Evolutionary conservation across 2,113 vertebrate genomes (phyloP), one percentile per base, ranked within the genome.

Genomic region (Etheostoma cragini): DNA sequence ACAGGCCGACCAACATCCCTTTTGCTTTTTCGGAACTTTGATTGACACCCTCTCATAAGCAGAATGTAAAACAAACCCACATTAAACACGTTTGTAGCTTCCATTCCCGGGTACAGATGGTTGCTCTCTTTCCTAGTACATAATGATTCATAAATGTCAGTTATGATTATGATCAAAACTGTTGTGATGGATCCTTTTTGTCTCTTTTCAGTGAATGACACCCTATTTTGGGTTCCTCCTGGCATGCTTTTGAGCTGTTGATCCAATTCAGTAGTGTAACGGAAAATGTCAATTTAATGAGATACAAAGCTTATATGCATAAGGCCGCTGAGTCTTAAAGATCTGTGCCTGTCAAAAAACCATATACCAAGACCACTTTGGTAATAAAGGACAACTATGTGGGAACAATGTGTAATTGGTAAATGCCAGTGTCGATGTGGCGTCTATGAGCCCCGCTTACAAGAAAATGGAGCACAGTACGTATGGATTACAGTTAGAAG

Each of bases 61-160:
- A 2, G 42, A 63, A 57, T 81, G 85, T 58, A 69, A 78, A 89
- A 82, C 0, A 16, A 81, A 38, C 13, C 22, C 22, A 14, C 53
- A 70, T 75, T 65, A 74, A 91, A 78, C 8, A 3, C 65, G 85
- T 84, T 76, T 79, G 70, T 63, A 42, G 78, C 35, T 13, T 60
- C 80, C 35, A 78, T 81, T 78, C 12, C 5, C 49, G 19, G 21
- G 60, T 72, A 75, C 58, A 81, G 62, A 81, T 78, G 73, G 61
- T 72, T 69, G 76, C 77, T 70, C 77, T 66, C 33, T 64, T 81
- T 63, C 68, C 33, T 17, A 49, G 17, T 26, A 65, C 53, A 45
- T 83, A 86, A 88, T 84, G 79, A 91, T 67, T 85, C 71, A 84
- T 68, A 71, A 73, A 83, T 58, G 80, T 80, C 78, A 76, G 61